Percentiles rank a stretch among this genome's conserved stretches.
Evolutionary conservation across 92 coral and sea anemone genomes (phyloP).

Genomic region (Epizoanthus rinbou): DNA sequence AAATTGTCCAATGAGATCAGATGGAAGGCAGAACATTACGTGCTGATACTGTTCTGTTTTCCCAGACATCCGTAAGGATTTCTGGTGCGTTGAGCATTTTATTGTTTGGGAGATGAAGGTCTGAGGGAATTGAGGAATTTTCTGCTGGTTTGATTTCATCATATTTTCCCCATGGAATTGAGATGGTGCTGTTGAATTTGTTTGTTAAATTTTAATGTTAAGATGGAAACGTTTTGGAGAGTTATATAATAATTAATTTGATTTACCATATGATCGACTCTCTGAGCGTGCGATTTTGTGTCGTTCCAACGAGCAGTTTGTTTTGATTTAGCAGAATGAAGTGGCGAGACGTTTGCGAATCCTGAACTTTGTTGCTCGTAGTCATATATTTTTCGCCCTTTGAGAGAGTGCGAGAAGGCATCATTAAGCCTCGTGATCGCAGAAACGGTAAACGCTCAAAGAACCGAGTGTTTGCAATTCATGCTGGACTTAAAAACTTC

Average conservation of each 20-base stretch:
- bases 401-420: constrained; percentile 36
- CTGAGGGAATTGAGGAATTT: no score
- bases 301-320: constrained; percentile 13
- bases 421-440: constrained; percentile 35
- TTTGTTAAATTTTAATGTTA: no score
- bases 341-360: background rate
- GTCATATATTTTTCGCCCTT: constrained; percentile 18
- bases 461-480: constrained; percentile 27
- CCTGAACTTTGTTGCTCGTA: constrained; percentile 5
- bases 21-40: no score
- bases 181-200: no score
- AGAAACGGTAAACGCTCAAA: constrained; percentile 22
- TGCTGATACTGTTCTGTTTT: no score
- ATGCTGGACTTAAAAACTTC: constrained; percentile 30
- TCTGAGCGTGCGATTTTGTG: constrained; percentile 1
- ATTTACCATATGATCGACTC: background rate
- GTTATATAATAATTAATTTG: background rate
- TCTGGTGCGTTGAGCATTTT: no score
- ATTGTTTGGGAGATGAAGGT: no score
- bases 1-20: no score
- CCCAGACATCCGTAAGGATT: no score
- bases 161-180: no score
- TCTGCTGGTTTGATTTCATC: no score
- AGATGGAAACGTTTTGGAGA: constrained; percentile 2
- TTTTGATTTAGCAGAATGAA: background rate